Percentiles rank a stretch among this genome's conserved stretches.
These are phyloP conservation scores for Hyla sarda DNA, from an alignment of 2,113 vertebrate species.

Conservation along the genomic window DNA sequence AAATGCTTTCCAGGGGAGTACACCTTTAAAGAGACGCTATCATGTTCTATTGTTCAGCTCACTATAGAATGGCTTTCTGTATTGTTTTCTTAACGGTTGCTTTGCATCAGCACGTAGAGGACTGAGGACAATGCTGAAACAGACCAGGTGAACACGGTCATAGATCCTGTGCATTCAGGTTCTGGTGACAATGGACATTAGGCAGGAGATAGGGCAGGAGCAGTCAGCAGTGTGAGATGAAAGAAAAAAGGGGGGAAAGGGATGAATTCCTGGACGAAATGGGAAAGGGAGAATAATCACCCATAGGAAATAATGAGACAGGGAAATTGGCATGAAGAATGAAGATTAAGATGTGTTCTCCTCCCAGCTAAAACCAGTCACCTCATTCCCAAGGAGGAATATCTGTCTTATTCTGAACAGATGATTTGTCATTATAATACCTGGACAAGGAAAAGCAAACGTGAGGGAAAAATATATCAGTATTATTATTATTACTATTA, in stretches of 20 bases:
- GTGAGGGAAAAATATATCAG: neutral
- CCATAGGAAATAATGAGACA: conserved; percentile 39
- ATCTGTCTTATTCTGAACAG: neutral
- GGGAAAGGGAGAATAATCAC: conserved; percentile 26
- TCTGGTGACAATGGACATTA: conserved; percentile 39
- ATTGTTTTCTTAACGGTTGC: conserved; percentile 24
- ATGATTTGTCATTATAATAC: neutral
- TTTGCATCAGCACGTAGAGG: conserved; percentile 28
- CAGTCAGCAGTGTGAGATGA: conserved; percentile 17
- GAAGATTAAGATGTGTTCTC: conserved; percentile 31
- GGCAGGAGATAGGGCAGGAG: conserved; percentile 27
- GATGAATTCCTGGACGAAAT: conserved; percentile 27
- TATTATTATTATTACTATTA: too few relatives aligned
- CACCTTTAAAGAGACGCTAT: neutral
- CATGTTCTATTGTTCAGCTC: neutral
- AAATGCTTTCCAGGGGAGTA: too few relatives aligned
- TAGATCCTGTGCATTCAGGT: conserved; percentile 41
- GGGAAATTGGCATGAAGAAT: conserved; percentile 37
- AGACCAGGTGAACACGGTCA: neutral
- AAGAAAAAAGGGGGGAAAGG: conserved; percentile 16
- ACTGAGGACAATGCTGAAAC: conserved; percentile 22
- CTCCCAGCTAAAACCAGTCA: neutral
- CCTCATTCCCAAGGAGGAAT: conserved; percentile 5
- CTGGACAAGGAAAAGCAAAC: neutral
- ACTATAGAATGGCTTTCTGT: conserved; percentile 7